phyloP scores from a whole-genome alignment of 2,113 vertebrate genomes.

The Aleadryas rufinucha region DNA sequence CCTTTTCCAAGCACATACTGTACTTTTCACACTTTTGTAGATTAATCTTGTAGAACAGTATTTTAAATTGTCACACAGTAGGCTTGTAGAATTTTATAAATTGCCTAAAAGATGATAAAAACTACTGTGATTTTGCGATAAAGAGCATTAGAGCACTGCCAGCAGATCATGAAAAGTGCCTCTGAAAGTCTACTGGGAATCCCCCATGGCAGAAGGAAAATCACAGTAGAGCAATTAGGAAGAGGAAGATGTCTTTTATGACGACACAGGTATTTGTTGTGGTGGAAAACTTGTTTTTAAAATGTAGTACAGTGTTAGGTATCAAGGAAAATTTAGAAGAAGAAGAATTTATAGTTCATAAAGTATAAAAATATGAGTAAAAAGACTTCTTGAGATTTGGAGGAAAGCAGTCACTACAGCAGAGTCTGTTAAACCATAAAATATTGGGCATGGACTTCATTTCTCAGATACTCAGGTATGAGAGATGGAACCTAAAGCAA shows the following conservation, averaged over 20 bases:
- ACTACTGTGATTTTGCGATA: not conserved
- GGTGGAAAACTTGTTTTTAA: not conserved
- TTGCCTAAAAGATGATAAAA: constrained; percentile 23
- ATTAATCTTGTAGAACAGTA: not conserved
- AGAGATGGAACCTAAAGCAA: not conserved
- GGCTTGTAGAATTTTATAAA: constrained; percentile 13
- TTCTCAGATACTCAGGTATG: not conserved
- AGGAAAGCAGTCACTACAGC: not conserved
- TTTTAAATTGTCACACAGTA: constrained; percentile 27
- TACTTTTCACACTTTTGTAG: constrained; percentile 7
- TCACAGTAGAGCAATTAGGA: not conserved
- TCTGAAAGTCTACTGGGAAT: constrained; percentile 12
- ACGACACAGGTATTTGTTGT: not conserved
- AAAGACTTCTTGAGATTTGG: not conserved
- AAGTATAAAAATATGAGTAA: not conserved
- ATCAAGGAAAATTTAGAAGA: not conserved
- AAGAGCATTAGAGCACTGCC: not conserved
- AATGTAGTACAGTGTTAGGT: not conserved
- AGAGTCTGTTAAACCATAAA: not conserved
- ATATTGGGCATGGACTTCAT: not conserved
- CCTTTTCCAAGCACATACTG: not conserved
- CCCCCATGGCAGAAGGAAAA: not conserved
- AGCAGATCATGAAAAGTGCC: not conserved
- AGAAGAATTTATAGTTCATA: not conserved
- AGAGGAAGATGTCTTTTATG: not conserved